Percentiles rank a stretch among this genome's conserved stretches.
phyloP scores from a whole-genome alignment of 1,140 invertebrate species.

The Heliconius nattereri region DNA sequence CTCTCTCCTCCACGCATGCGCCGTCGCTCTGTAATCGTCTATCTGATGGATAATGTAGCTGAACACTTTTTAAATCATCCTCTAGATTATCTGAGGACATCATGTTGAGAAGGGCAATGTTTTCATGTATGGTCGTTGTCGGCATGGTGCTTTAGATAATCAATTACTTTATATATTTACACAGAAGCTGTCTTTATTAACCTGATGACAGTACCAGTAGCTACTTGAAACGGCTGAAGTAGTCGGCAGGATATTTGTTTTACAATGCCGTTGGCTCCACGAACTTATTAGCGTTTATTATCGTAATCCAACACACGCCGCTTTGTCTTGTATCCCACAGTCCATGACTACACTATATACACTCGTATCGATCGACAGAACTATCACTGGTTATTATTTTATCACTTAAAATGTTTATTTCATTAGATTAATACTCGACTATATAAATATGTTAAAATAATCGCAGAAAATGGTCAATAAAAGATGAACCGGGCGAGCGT shows the following conservation, averaged over 20 bases:
- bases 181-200: background rate
- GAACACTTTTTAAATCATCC: slow-evolving; percentile 96
- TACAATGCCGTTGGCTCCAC: slow-evolving; percentile 22
- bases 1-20: slow-evolving; percentile 85
- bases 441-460: slow-evolving; percentile 45
- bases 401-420: slow-evolving; percentile 50
- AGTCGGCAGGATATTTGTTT: background rate
- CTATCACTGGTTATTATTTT: slow-evolving; percentile 20
- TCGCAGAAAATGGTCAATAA: slow-evolving; percentile 74
- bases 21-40: slow-evolving; percentile 88
- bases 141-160: slow-evolving; percentile 59
- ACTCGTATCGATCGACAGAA: slow-evolving; percentile 16
- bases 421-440: slow-evolving; percentile 37
- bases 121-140: slow-evolving; percentile 69
- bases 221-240: background rate
- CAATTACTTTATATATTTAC: slow-evolving; percentile 19
- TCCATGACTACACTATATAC: slow-evolving; percentile 35
- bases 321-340: slow-evolving; percentile 25
- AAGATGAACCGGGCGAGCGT: slow-evolving; percentile 56
- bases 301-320: slow-evolving; percentile 43
- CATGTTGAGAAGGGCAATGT: slow-evolving; percentile 74
- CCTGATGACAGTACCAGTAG: background rate
- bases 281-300: slow-evolving; percentile 51
- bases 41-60: slow-evolving; percentile 90
- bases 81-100: slow-evolving; percentile 95